Conservation (phyloP, 1,140 invertebrate genomes). For the Paralvinella palmiformis region DNA sequence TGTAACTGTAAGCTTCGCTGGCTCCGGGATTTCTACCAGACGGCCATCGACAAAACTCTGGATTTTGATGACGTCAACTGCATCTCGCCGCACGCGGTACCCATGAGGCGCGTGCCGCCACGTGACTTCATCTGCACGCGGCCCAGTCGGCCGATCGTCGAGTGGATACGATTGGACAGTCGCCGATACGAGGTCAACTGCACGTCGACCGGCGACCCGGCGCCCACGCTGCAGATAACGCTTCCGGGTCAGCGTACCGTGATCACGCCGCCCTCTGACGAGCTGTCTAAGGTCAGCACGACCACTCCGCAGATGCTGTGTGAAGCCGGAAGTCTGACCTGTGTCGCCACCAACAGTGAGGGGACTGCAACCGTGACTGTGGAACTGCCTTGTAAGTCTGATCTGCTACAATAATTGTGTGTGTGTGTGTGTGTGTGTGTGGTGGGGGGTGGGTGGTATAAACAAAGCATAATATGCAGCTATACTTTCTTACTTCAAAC, state of each 20-base stretch:
- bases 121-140: slow-evolving; percentile 3
- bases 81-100: background rate
- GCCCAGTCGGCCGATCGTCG: slow-evolving; percentile 1
- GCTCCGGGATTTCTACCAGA: slow-evolving; percentile 14
- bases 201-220: slow-evolving; percentile 2
- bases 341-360: slow-evolving; percentile 8
- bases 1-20: slow-evolving; percentile 16
- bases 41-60: slow-evolving; percentile 2
- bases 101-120: background rate
- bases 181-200: slow-evolving; percentile 14
- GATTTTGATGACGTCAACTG: slow-evolving; percentile 6
- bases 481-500: no score
- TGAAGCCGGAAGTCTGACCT: background rate
- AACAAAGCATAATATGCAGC: no score
- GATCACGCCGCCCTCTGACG: slow-evolving; percentile 13
- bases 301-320: slow-evolving; percentile 9
- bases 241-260: background rate
- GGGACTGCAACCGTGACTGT: no score
- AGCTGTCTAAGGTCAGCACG: slow-evolving; percentile 7
- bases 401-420: no score
- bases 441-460: no score
- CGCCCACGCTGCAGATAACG: slow-evolving; percentile 6
- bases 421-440: no score
- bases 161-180: background rate
- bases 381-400: no score